Conservation (phyloP, 2,797 vertebrate species). For the Pogonophryne albipinna region DNA sequence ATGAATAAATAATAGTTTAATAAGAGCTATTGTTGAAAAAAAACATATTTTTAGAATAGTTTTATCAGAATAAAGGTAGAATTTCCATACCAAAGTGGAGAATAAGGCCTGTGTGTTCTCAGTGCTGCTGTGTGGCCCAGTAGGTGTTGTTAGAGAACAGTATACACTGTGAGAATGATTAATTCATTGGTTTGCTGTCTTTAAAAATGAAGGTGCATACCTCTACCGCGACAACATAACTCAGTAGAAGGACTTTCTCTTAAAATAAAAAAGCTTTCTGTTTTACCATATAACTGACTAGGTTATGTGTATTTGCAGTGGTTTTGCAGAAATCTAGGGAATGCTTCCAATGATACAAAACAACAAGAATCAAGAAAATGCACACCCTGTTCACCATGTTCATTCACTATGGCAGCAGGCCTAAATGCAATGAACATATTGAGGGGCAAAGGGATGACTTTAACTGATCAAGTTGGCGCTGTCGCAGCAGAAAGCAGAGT, state of each 20-base stretch:
- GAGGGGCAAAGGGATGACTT: conserved; percentile 54
- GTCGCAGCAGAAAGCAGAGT: conserved; percentile 21
- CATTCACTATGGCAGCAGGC: conserved; percentile 51
- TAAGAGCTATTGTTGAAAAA: neutral
- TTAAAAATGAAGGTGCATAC: conserved; percentile 61
- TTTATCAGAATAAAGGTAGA: conserved; percentile 9
- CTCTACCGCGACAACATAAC: conserved; percentile 34
- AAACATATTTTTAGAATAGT: neutral
- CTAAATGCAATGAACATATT: conserved; percentile 57
- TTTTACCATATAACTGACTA: conserved; percentile 4
- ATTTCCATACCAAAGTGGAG: conserved; percentile 14
- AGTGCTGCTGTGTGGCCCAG: conserved; percentile 39
- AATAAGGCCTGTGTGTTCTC: conserved; percentile 37
- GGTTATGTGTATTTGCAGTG: neutral
- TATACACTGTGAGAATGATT: conserved; percentile 47
- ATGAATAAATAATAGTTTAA: conserved; percentile 47
- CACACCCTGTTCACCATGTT: conserved; percentile 27
- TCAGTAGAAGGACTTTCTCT: conserved; percentile 5
- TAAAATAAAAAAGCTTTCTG: conserved; percentile 1
- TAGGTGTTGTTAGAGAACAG: conserved; percentile 50
- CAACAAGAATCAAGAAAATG: conserved; percentile 1
- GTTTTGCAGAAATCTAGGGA: conserved; percentile 8
- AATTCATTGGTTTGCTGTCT: conserved; percentile 62
- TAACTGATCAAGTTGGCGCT: conserved; percentile 49
- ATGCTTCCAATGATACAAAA: neutral